Conservation (phyloP, 2,797 vertebrate genomes). For the Centropyge bicolor region DNA sequence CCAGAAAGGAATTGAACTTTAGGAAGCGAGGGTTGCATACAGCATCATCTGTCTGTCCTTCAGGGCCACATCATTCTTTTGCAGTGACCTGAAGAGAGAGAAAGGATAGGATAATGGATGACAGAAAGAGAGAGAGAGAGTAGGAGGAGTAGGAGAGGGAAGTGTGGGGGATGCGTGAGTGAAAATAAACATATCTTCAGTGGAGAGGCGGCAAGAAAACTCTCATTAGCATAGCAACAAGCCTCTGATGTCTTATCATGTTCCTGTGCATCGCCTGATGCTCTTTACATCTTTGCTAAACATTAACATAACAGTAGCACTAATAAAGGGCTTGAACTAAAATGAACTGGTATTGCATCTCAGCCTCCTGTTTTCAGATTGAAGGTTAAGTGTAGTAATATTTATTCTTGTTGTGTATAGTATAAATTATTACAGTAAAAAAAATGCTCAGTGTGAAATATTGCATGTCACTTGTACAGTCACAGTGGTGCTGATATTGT, state of each 20-base stretch:
- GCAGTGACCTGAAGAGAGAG: slow-evolving; percentile 65
- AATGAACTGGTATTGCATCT: slow-evolving; percentile 34
- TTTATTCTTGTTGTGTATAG: slow-evolving; percentile 12
- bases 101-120: slow-evolving; percentile 48
- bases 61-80: slow-evolving; percentile 47
- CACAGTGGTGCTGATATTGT: slow-evolving; percentile 37
- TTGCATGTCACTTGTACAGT: slow-evolving; percentile 26
- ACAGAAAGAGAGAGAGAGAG: slow-evolving; percentile 32
- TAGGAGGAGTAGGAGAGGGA: slow-evolving; percentile 54
- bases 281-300: slow-evolving; percentile 54
- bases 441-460: slow-evolving; percentile 20
- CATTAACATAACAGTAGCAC: slow-evolving; percentile 51
- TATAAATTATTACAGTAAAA: slow-evolving; percentile 16
- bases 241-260: slow-evolving; percentile 69
- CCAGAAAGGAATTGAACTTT: slow-evolving; percentile 33
- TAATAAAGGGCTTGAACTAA: slow-evolving; percentile 37
- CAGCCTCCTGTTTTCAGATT: slow-evolving; percentile 9
- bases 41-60: slow-evolving; percentile 53
- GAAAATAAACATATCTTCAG: slow-evolving; percentile 75
- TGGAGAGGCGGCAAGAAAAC: slow-evolving; percentile 63
- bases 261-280: slow-evolving; percentile 58
- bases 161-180: slow-evolving; percentile 62
- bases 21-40: slow-evolving; percentile 13
- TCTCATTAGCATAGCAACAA: slow-evolving; percentile 76
- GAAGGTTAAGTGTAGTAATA: slow-evolving; percentile 25